Conservation (phyloP, 1,140 invertebrate genomes). For the Babylonia areolata region DNA sequence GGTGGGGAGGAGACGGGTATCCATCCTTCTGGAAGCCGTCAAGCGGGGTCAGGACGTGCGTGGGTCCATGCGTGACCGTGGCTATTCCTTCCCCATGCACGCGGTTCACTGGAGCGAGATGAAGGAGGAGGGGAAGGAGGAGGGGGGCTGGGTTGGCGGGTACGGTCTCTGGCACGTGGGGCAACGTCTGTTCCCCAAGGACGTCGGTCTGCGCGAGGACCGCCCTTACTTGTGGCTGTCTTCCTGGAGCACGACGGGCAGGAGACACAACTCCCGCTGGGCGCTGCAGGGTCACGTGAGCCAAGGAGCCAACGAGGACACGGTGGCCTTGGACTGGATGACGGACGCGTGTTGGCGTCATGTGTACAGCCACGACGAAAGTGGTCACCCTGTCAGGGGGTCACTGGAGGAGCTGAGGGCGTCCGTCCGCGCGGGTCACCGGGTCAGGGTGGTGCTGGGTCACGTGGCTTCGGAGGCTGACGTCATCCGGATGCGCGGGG, state of each 20-base stretch:
- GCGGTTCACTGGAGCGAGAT: not conserved
- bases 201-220: conserved; percentile 16
- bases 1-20: not conserved
- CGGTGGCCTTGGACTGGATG: conserved; percentile 25
- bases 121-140: too few species aligned
- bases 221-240: conserved; percentile 6
- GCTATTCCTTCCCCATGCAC: conserved; percentile 20
- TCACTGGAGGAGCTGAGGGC: conserved; percentile 9
- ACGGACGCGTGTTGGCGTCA: conserved; percentile 28
- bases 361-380: conserved; percentile 18
- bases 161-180: conserved; percentile 1
- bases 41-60: conserved; percentile 13
- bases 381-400: conserved; percentile 5
- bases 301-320: conserved; percentile 19
- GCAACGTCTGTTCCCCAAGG: not conserved
- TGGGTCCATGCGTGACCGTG: conserved; percentile 20
- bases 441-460: conserved; percentile 21
- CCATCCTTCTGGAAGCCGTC: conserved; percentile 12
- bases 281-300: conserved; percentile 1
- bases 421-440: not conserved
- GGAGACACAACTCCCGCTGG: conserved; percentile 27
- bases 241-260: conserved; percentile 28
- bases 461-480: conserved; percentile 19
- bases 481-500: not conserved
- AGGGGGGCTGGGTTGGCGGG: not conserved